Evolutionary conservation across 1,140 invertebrate species (phyloP), one percentile per base, ranked within the genome.

Genomic region (Harpegnathos saltator): DNA sequence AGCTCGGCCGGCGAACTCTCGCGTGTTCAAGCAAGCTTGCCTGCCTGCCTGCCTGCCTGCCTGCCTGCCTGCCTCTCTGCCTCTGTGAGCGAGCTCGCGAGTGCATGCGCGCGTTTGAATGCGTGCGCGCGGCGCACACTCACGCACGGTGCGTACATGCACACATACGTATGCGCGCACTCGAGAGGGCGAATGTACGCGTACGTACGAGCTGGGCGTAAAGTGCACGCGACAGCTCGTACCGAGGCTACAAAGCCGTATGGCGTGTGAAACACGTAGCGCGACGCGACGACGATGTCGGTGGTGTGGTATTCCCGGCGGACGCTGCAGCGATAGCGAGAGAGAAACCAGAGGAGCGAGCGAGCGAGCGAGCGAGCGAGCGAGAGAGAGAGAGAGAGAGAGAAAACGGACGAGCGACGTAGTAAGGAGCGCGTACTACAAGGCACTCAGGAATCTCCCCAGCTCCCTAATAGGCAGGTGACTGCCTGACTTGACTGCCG

Each of bases 351-450:
- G 69, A 61, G 54, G 56, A 48, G 58, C 52, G 38, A 29, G 3
- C 11, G 54, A 14, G 9, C 17, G 17, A n/a, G 24, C 15, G 4
- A 56, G 22, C n/a, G n/a, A n/a, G n/a, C n/a, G 14, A 73, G 50
- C 38, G 11, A 74, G 12, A 71, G 26, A 63, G 50, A 58, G 50
- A 48, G 33, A 48, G 29, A 82, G 26, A n/a, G 24, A 69, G 33
- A 59, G 26, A 50, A 54, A 26, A 24, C 66, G 68, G 52, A 58
- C 44, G 26, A 65, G 73, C 54, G 19, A 66, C 22, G 75, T 44
- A 58, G 75, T 48, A 72, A 71, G 72, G 69, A 80, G 83, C 77
- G 88, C 82, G 81, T 84, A 75, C 83, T 84, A 85, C 82, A 88
- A 83, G 87, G 86, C 85, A 82, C 83, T 44, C 80, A 77, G 59